Evolutionary conservation across 2,797 vertebrate genomes (phyloP).

Genomic region (Pempheris klunzingeri): DNA sequence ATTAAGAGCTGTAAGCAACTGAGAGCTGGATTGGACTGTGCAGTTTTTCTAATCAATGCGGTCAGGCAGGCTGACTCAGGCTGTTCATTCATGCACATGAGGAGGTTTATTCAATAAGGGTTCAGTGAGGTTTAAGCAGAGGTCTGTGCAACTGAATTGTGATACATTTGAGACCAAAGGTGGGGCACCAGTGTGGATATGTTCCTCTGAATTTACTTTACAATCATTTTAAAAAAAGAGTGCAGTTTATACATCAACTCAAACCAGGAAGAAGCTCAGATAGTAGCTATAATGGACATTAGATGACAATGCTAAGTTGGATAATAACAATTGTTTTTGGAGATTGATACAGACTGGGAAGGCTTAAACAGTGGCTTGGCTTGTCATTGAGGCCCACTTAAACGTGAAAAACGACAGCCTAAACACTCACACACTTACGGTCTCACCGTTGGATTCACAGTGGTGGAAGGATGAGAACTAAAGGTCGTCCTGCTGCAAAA

Average conservation of each 20-base stretch:
- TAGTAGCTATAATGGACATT: background rate
- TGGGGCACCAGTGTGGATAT: background rate
- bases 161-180: conserved; percentile 6
- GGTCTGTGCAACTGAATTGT: background rate
- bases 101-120: conserved; percentile 29
- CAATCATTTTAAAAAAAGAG: too few relatives aligned
- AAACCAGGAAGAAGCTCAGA: background rate
- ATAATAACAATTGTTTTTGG: background rate
- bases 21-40: conserved; percentile 16
- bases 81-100: conserved; percentile 28
- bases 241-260: too few relatives aligned
- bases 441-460: background rate
- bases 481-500: background rate
- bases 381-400: background rate
- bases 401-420: too few relatives aligned
- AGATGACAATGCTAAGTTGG: background rate
- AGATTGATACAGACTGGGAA: background rate
- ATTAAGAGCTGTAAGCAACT: background rate
- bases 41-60: conserved; percentile 28
- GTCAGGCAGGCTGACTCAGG: conserved; percentile 31
- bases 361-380: background rate
- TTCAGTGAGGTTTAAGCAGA: conserved; percentile 37
- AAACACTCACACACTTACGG: too few relatives aligned
- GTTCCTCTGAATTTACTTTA: too few relatives aligned
- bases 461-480: background rate